Evolutionary conservation across 2,888 invertebrate genomes (phyloP).

Genomic region (Phortica magna): DNA sequence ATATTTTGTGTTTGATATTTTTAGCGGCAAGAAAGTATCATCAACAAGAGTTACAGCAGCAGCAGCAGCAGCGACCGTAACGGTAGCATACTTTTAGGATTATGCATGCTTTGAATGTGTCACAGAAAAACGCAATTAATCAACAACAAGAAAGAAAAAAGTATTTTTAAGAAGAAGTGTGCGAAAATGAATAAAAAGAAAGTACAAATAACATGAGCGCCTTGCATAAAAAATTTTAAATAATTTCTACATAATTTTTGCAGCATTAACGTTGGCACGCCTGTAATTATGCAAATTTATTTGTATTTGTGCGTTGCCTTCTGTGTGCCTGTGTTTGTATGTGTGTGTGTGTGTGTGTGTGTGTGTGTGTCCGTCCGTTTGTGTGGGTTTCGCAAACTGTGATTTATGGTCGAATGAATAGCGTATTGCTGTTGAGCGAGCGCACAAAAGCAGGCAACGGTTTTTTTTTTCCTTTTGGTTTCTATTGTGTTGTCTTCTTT

Average conservation of each 20-base stretch:
- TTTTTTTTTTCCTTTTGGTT: not conserved
- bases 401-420: constrained; percentile 14
- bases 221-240: not conserved
- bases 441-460: constrained; percentile 1
- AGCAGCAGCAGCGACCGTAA: not conserved
- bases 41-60: not conserved
- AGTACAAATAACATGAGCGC: not conserved
- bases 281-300: constrained; percentile 33
- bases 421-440: constrained; percentile 4
- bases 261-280: constrained; percentile 5
- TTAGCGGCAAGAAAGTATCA: not conserved
- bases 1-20: not conserved
- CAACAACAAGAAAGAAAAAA: constrained; percentile 3
- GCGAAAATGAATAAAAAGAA: not conserved
- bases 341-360: not conserved
- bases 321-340: too few species aligned
- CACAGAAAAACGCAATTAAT: constrained; percentile 28
- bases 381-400: not conserved
- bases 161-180: too few species aligned
- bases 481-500: not conserved
- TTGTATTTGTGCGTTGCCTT: not conserved
- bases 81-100: constrained; percentile 6
- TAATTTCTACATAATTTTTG: not conserved
- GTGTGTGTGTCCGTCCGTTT: not conserved
- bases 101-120: not conserved